Base-by-base conservation (phyloP, 2,113 vertebrate genomes). In the Drymodes brunneopygia region DNA sequence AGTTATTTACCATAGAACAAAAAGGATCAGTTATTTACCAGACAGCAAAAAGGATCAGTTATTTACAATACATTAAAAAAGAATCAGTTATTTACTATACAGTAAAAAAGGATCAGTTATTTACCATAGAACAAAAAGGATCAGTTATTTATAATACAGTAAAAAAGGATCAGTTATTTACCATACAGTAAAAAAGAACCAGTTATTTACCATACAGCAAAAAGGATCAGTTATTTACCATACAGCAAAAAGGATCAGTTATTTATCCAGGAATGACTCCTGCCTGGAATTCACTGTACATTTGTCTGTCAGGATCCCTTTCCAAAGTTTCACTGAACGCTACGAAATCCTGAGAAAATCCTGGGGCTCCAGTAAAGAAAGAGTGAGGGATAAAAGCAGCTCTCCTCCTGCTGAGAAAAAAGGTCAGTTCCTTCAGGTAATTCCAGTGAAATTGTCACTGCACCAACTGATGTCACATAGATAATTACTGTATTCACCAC, bases 241-340 rank as follows among this genome's bases (percentile, higher is more conserved):
- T 11, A 33, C 3, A 65, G 31, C 3, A 62, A 7, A 75, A 40
- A 36, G 21, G 17, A 69, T 28, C 35, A 81, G 35, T 19, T 66
- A 31, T 72, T 85, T 60, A 7, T 56, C 29, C 4, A 36, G 45
- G 2, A 48, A 5, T 36, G 33, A 6, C 20, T 15, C 57, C 11
- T 60, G 28, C 51, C 38, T 61, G 38, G 57, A 40, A 83, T 48
- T 90, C 33, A 64, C 61, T 93, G 47, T 29, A 11, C 20, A 1
- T 95, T 94, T 91, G 83, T 88, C 35, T 80, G 11, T 11, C 95
- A 99, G 99, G 95, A 98, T 99, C 95, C 98, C 99, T 53, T 98
- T 99, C 81, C 92, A 70, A 92, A 97, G 97, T 78, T 99, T 99
- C 88, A 31, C 98, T 24, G 98, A 99, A 38, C 98, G 99, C 53